Conservation (phyloP, 2,888 invertebrate genomes). For the Cybosia mesomella region DNA sequence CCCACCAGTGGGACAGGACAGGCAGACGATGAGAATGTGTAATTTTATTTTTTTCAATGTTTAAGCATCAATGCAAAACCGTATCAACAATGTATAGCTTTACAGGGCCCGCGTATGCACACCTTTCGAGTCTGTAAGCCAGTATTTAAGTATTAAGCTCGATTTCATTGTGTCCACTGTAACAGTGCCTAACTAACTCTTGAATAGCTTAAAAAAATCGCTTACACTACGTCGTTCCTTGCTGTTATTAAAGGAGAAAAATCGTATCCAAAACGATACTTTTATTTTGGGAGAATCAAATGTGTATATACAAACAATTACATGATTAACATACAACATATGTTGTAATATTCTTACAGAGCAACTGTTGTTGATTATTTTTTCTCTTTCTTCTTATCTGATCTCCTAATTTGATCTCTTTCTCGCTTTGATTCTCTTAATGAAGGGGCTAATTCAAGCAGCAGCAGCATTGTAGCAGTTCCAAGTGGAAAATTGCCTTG, state of each 20-base stretch:
- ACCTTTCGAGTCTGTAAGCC: slow-evolving; percentile 22
- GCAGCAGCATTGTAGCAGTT: too few relatives aligned
- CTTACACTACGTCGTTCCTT: slow-evolving; percentile 42
- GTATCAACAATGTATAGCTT: not conserved
- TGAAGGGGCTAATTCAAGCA: too few relatives aligned
- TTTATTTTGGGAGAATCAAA: not conserved
- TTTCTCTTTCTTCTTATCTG: not conserved
- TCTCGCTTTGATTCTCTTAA: too few relatives aligned
- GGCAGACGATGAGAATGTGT: too few relatives aligned
- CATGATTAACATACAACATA: not conserved
- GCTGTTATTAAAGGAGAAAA: not conserved
- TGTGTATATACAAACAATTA: not conserved
- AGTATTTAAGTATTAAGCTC: slow-evolving; percentile 44
- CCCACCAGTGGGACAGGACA: too few relatives aligned
- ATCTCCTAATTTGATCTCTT: too few relatives aligned
- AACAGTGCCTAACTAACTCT: slow-evolving; percentile 36
- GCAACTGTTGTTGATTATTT: not conserved
- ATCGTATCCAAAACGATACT: not conserved
- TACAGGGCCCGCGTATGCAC: slow-evolving; percentile 1
- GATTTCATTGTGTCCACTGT: slow-evolving; percentile 45
- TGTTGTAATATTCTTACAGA: not conserved
- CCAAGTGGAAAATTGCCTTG: too few relatives aligned
- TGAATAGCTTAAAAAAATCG: slow-evolving; percentile 29
- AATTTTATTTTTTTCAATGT: not conserved
- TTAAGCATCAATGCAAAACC: slow-evolving; percentile 12